A percentile compares a stretch with the other conserved stretches of the same genome.
These are phyloP conservation scores for Rissa tridactyla DNA, from an alignment of 2,113 vertebrate genomes.

Conservation along the genomic window DNA sequence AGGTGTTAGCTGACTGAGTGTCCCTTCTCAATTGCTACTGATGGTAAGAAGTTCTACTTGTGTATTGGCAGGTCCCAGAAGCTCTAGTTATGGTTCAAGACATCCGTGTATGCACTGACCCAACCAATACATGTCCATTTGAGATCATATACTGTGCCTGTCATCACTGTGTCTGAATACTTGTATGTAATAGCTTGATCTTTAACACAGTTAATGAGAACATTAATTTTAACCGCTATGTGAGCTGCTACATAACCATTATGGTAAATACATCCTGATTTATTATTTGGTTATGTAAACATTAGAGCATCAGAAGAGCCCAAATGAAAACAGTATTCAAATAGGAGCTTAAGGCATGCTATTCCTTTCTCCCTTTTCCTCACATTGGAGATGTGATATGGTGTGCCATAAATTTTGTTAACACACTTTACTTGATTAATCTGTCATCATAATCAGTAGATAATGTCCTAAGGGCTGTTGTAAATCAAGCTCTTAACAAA, in stretches of 20 bases:
- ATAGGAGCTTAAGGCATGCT: neutral
- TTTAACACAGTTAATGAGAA: neutral
- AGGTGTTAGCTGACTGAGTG: neutral
- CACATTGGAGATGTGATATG: neutral
- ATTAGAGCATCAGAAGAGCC: neutral
- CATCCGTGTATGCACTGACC: neutral
- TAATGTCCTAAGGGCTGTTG: neutral
- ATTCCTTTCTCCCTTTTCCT: neutral
- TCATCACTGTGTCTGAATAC: neutral
- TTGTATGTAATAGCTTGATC: neutral
- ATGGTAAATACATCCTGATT: neutral
- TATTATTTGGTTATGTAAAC: neutral
- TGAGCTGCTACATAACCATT: neutral
- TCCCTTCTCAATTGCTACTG: neutral
- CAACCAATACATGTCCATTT: neutral
- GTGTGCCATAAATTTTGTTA: neutral
- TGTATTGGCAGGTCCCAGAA: neutral
- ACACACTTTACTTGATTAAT: neutral
- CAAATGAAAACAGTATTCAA: neutral
- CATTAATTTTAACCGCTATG: neutral
- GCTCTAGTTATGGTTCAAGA: neutral
- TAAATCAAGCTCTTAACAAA: slow-evolving; percentile 17
- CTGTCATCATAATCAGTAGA: neutral
- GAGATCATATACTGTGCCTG: neutral
- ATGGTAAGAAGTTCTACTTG: neutral